Percentiles rank a stretch among this genome's conserved stretches.
These are phyloP conservation scores for Nylanderia fulva DNA, from an alignment of 1,140 invertebrate genomes.

Conservation along the genomic window DNA sequence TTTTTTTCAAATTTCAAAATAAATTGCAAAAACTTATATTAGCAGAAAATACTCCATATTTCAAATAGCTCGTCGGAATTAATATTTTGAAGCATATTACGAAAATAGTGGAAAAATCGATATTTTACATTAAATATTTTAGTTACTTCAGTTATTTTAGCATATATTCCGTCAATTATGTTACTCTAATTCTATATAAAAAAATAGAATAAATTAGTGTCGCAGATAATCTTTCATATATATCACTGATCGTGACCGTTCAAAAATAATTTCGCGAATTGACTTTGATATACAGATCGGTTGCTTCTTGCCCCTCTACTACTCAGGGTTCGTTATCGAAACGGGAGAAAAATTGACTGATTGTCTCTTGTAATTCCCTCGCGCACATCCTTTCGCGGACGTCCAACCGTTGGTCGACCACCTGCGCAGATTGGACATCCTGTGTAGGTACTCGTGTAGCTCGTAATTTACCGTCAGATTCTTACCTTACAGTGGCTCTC, in stretches of 20 bases:
- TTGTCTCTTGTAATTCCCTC: conserved; percentile 68
- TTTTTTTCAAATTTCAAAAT: conserved; percentile 3
- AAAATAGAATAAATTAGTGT: background rate
- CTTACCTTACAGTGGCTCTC: conserved; percentile 65
- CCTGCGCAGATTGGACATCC: conserved; percentile 70
- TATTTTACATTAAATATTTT: conserved; percentile 3
- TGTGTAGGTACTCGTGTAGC: conserved; percentile 62
- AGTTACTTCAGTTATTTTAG: background rate
- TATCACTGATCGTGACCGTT: conserved; percentile 5
- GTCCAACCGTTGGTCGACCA: conserved; percentile 64
- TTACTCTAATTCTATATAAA: conserved; percentile 8
- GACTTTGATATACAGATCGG: conserved; percentile 6
- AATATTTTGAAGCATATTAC: background rate
- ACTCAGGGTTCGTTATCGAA: conserved; percentile 48
- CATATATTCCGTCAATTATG: conserved; percentile 3
- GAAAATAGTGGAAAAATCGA: background rate
- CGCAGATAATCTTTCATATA: conserved; percentile 12
- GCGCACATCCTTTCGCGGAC: conserved; percentile 55
- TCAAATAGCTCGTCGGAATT: background rate
- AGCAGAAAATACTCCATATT: background rate
- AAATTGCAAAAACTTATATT: background rate
- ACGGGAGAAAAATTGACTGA: conserved; percentile 60
- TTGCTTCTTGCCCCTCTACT: background rate
- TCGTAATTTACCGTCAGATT: conserved; percentile 73
- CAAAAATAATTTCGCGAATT: conserved; percentile 9